Evolutionary conservation across 2,113 vertebrate species (phyloP), one percentile per base, ranked within the genome.

Genomic region (Corynorhinus townsendii): DNA sequence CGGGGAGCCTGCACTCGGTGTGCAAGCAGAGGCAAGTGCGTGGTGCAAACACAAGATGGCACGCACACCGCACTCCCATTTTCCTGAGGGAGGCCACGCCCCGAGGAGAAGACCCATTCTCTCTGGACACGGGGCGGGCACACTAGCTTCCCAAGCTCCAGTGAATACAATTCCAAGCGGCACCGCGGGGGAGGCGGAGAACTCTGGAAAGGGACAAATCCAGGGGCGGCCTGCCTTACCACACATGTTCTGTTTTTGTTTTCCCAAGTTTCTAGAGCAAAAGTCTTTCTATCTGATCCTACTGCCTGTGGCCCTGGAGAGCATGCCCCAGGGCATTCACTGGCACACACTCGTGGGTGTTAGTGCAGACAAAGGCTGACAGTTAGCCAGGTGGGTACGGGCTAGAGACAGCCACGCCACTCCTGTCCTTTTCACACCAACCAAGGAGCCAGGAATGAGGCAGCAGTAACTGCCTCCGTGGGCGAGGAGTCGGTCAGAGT

Each of bases 341-440:
- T 0, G 52, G 35, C 15, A 47, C 4, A 35, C 1, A 20, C n/a
- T 59, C 1, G n/a, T 35, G 3, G 5, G 45, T 73, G 30, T 5
- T 1, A 38, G 10, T 54, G 10, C n/a, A 33, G 56, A 69, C 24
- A 22, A 47, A 38, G 68, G 84, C 66, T 35, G 43, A 35, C 16
- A 40, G 35, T 15, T 3, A 80, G 81, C 35, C 33, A 26, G 38
- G 54, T 4, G 30, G 45, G 7, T 26, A 8, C 38, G 79, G 49
- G 17, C n/a, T 45, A 4, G 16, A 80, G 71, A 59, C 38, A 82
- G n/a, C 35, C 35, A 69, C n/a, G 28, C 49, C 30, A 73, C 16
- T 54, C 40, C 22, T 71, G 83, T 45, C 47, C 66, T 77, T 66
- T 47, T 33, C 14, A 64, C 43, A 16, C 43, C 33, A 43, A 54